A percentile compares a stretch with the other conserved stretches of the same genome.
phyloP scores from a whole-genome alignment of 2,888 invertebrate genomes.

The Alcis repandata region DNA sequence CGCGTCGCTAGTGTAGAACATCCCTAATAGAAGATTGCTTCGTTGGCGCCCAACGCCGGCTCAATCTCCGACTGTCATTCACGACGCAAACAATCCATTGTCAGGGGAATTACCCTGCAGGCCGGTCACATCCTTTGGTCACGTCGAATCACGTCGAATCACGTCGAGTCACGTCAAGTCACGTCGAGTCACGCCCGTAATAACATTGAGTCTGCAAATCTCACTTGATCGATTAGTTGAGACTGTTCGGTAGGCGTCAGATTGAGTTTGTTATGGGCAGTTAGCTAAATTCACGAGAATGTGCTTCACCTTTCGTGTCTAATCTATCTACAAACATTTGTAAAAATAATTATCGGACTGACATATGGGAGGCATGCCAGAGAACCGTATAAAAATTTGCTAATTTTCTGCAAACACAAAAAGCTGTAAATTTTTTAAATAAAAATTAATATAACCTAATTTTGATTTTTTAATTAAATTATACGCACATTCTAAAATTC shows the following conservation, averaged over 20 bases:
- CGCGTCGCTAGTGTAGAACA: not conserved
- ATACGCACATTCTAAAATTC: too few relatives aligned
- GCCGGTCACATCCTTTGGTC: slow-evolving; percentile 53
- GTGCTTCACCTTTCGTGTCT: not conserved
- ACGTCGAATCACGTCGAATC: slow-evolving; percentile 32
- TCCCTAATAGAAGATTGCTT: slow-evolving; percentile 13
- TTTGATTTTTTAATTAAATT: too few relatives aligned
- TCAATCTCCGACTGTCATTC: slow-evolving; percentile 47
- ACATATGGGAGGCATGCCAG: too few relatives aligned
- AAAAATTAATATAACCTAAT: too few relatives aligned
- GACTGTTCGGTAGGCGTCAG: slow-evolving; percentile 1
- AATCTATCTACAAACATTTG: too few relatives aligned
- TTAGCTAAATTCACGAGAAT: not conserved
- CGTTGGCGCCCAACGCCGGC: slow-evolving; percentile 51
- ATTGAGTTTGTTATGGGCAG: not conserved
- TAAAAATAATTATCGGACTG: too few relatives aligned
- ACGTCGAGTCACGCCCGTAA: slow-evolving; percentile 38
- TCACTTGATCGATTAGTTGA: slow-evolving; percentile 50
- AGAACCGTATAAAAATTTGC: too few relatives aligned
- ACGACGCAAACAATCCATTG: slow-evolving; percentile 51
- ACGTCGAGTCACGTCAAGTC: slow-evolving; percentile 14
- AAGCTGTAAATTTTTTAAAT: too few relatives aligned
- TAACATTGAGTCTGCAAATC: slow-evolving; percentile 50
- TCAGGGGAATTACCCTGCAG: slow-evolving; percentile 62
- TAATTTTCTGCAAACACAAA: too few relatives aligned